These are phyloP conservation scores for Capricornis sumatraensis DNA, from an alignment of 2,113 vertebrate genomes.

Conservation along the genomic window DNA sequence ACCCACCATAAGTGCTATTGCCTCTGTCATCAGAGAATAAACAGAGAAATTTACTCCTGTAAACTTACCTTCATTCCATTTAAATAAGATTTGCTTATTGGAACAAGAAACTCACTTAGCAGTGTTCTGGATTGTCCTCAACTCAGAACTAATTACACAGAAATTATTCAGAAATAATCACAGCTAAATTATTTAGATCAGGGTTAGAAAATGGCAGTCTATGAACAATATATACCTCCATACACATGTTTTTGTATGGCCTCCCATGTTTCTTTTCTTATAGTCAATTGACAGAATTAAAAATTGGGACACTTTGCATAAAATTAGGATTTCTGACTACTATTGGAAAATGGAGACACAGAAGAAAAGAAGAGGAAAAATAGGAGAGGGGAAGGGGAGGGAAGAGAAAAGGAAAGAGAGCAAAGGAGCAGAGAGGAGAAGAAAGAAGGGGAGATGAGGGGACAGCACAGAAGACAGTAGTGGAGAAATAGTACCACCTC, in stretches of 20 bases:
- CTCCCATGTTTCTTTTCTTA: background rate
- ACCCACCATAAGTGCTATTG: background rate
- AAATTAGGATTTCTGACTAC: background rate
- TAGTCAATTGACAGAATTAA: background rate
- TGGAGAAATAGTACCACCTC: accelerated
- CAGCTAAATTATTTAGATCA: background rate
- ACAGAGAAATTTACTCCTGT: background rate
- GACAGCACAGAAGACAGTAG: accelerated
- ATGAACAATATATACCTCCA: background rate
- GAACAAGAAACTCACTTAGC: background rate
- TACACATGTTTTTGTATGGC: background rate
- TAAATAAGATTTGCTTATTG: background rate
- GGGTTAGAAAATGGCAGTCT: background rate
- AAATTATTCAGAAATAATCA: too few relatives aligned
- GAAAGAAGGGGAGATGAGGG: background rate
- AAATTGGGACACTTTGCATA: background rate
- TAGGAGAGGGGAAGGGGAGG: background rate
- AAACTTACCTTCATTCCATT: background rate
- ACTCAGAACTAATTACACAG: background rate
- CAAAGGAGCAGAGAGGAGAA: background rate
- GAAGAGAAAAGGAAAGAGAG: background rate
- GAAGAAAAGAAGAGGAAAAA: background rate
- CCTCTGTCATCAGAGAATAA: background rate
- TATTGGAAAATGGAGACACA: background rate
- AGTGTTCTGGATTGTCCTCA: background rate